phyloP scores from a whole-genome alignment of 2,797 vertebrate species.

The Anguilla anguilla region DNA sequence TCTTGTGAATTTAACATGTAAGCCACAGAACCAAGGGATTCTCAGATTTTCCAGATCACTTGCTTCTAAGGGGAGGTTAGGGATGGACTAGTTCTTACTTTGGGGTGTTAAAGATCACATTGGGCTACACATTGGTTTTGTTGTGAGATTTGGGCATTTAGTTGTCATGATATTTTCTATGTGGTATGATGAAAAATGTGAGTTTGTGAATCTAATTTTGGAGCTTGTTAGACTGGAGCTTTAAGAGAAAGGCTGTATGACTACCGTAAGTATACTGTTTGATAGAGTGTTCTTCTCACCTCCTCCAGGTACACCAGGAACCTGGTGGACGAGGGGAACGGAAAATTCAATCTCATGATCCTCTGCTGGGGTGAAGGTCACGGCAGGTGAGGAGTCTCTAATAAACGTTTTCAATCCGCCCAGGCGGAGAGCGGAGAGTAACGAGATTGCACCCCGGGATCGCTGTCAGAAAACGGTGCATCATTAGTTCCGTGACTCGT shows the following conservation, averaged over 20 bases:
- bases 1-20: not conserved
- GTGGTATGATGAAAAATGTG: not conserved
- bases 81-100: not conserved
- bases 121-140: not conserved
- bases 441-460: not conserved
- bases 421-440: not conserved
- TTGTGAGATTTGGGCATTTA: not conserved
- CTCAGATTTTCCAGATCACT: not conserved
- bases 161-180: not conserved
- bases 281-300: constrained; percentile 34
- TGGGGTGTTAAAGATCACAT: not conserved
- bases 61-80: not conserved
- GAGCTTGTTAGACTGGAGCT: not conserved
- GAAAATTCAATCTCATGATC: constrained; percentile 96
- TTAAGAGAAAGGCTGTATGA: not conserved
- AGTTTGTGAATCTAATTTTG: not conserved
- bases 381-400: constrained; percentile 81
- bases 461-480: not conserved
- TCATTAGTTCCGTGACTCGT: not conserved
- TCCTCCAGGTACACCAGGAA: constrained; percentile 91
- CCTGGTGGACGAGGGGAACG: constrained; percentile 91
- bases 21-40: not conserved
- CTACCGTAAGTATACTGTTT: not conserved
- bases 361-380: constrained; percentile 99
- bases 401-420: not conserved